Evolutionary conservation across 2,888 invertebrate species (phyloP).

Genomic region (Julus scandinavius): DNA sequence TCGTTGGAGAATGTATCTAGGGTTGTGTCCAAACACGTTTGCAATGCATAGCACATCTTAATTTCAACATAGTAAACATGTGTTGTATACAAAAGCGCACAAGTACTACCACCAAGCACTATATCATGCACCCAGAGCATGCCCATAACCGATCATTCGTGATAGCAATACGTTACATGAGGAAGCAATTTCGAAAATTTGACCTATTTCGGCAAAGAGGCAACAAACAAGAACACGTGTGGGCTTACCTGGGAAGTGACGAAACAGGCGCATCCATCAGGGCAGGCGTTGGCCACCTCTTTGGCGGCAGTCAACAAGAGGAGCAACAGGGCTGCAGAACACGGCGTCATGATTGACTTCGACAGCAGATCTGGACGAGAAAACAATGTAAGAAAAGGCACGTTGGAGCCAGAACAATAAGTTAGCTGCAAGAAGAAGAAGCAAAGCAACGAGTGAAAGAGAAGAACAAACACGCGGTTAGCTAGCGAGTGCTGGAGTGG

Average conservation of each 20-base stretch:
- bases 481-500: constrained; percentile 21
- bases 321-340: not conserved
- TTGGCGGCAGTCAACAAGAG: not conserved
- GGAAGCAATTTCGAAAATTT: not conserved
- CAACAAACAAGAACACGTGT: not conserved
- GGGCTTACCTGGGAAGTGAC: constrained; percentile 41
- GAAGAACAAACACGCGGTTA: not conserved
- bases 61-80: not conserved
- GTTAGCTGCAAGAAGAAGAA: not conserved
- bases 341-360: not conserved
- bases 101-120: not conserved
- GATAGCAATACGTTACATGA: not conserved
- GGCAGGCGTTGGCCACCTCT: constrained; percentile 15
- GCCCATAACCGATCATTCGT: not conserved
- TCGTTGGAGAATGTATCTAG: too few relatives aligned
- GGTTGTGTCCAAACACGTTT: not conserved
- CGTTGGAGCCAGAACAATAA: constrained; percentile 1
- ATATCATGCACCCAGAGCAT: not conserved
- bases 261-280: constrained; percentile 48
- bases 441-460: not conserved
- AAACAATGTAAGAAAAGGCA: not conserved
- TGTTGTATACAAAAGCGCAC: not conserved
- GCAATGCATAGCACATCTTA: not conserved
- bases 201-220: constrained; percentile 23
- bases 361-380: not conserved